Evolutionary conservation across 2,888 invertebrate species (phyloP).

Genomic region (Philonicus albiceps): DNA sequence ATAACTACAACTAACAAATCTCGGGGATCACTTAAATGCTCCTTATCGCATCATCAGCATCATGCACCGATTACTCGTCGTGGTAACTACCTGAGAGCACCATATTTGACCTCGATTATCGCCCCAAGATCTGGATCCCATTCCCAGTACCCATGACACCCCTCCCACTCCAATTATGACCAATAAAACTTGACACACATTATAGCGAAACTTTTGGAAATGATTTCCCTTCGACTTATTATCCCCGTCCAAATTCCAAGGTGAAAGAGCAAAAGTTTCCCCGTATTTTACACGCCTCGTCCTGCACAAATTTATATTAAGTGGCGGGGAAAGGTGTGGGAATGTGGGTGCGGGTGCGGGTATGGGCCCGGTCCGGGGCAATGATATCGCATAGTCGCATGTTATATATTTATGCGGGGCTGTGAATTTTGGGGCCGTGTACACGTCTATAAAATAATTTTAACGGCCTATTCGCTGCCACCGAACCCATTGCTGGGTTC

Average conservation of each 20-base stretch:
- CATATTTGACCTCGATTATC: not conserved
- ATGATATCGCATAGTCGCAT: constrained; percentile 24
- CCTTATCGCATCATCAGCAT: not conserved
- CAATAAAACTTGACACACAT: constrained; percentile 35
- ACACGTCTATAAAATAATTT: constrained; percentile 42
- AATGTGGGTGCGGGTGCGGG: not conserved
- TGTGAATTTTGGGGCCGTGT: constrained; percentile 11
- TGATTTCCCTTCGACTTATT: constrained; percentile 25
- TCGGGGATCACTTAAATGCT: not conserved
- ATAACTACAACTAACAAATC: not conserved
- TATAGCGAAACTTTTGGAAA: constrained; percentile 23
- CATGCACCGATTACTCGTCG: not conserved
- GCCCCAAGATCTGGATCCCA: not conserved
- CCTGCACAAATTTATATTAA: not conserved
- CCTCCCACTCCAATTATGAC: constrained; percentile 12
- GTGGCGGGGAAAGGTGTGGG: not conserved
- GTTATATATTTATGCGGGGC: constrained; percentile 18
- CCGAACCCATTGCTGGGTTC: not conserved
- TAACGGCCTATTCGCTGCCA: constrained; percentile 39
- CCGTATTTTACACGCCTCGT: not conserved
- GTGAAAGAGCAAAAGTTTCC: constrained; percentile 6
- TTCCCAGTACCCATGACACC: not conserved
- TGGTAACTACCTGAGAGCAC: not conserved
- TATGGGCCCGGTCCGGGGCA: not conserved
- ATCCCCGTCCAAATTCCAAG: constrained; percentile 17